These are phyloP conservation scores for Borostomias antarcticus DNA, from an alignment of 2,797 vertebrate genomes.

Conservation along the genomic window DNA sequence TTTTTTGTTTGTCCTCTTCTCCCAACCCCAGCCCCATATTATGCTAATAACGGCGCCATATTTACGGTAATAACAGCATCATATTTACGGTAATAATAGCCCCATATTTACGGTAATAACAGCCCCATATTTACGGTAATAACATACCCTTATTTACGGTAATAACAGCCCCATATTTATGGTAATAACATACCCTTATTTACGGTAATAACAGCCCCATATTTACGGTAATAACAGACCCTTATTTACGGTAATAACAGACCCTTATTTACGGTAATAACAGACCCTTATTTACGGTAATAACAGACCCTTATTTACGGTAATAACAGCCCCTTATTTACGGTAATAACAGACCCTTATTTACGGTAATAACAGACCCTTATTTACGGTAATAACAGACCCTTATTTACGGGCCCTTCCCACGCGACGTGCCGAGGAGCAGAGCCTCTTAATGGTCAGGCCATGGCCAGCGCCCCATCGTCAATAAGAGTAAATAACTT, in stretches of 20 bases:
- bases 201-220: conserved; percentile 50
- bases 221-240: conserved; percentile 30
- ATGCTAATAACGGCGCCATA: conserved; percentile 22
- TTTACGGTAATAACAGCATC: conserved; percentile 50
- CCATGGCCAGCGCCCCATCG: conserved; percentile 49
- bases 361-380: conserved; percentile 36
- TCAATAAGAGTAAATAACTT: conserved; percentile 60
- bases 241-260: conserved; percentile 53
- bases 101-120: too few species aligned
- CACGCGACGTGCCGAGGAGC: conserved; percentile 49
- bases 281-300: conserved; percentile 46
- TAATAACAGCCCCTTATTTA: conserved; percentile 38
- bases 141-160: conserved; percentile 43
- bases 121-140: conserved; percentile 47
- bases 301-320: conserved; percentile 44
- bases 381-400: conserved; percentile 51
- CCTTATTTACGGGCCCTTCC: conserved; percentile 44
- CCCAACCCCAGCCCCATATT: neutral
- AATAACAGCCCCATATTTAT: too few species aligned
- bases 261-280: conserved; percentile 43
- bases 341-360: conserved; percentile 48
- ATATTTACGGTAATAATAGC: conserved; percentile 46
- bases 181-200: conserved; percentile 36
- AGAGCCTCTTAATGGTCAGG: conserved; percentile 52
- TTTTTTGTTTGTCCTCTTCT: conserved; percentile 57